Conservation (phyloP, 2,888 invertebrate species). For the Noctua janthina region DNA sequence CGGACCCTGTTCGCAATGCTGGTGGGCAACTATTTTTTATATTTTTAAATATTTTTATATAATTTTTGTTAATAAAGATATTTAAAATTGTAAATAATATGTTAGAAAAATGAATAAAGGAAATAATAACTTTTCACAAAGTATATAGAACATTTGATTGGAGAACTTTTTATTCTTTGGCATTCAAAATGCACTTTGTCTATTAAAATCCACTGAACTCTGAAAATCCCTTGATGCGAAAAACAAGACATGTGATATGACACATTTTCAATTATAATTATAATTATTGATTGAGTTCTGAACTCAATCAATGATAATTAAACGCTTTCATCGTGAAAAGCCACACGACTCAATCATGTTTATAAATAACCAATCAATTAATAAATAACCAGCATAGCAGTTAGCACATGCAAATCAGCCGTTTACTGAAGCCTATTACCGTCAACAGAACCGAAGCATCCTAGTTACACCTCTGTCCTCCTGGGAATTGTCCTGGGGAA, state of each 20-base stretch:
- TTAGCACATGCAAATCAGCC: slow-evolving; percentile 51
- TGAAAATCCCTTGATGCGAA: not conserved
- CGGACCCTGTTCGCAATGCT: too few species aligned
- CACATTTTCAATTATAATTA: not conserved
- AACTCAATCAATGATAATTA: too few species aligned
- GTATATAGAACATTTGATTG: not conserved
- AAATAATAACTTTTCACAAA: not conserved
- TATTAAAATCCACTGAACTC: not conserved
- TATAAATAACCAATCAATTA: slow-evolving; percentile 14
- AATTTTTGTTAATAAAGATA: too few species aligned
- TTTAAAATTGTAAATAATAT: too few species aligned
- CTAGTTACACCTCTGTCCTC: slow-evolving; percentile 55
- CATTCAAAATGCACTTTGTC: not conserved
- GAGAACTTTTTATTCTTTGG: not conserved
- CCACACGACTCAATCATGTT: not conserved
- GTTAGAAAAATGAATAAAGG: too few species aligned
- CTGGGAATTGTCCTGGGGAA: slow-evolving; percentile 49
- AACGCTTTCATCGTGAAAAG: slow-evolving; percentile 10
- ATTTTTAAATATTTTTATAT: too few species aligned
- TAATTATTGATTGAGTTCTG: not conserved
- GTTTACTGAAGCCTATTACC: slow-evolving; percentile 49
- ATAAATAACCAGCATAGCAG: slow-evolving; percentile 22
- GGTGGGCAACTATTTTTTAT: too few species aligned
- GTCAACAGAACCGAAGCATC: slow-evolving; percentile 37
- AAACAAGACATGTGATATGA: not conserved